These are phyloP conservation scores for Oreohelix idahoensis DNA, from an alignment of 1,140 invertebrate species.

Conservation along the genomic window DNA sequence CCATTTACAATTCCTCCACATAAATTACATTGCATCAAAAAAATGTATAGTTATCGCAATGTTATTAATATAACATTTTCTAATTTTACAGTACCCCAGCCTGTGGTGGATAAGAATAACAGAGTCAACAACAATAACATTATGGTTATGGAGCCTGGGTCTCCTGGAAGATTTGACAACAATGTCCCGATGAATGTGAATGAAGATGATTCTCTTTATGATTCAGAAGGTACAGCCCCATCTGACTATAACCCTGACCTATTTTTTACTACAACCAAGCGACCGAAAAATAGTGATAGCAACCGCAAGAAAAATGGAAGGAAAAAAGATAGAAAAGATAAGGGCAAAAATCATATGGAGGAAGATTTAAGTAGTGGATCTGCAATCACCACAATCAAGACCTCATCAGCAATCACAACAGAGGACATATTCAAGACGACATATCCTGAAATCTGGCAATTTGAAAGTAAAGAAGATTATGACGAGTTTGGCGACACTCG, in stretches of 20 bases:
- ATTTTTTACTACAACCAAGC: slow-evolving; percentile 32
- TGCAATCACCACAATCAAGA: background rate
- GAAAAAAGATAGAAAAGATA: slow-evolving; percentile 31
- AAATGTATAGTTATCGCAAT: too few species aligned
- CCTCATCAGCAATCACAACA: slow-evolving; percentile 13
- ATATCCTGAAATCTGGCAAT: background rate
- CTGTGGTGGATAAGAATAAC: background rate
- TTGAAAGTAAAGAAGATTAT: background rate
- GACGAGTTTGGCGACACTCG: background rate
- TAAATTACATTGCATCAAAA: too few species aligned
- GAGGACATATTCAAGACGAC: background rate
- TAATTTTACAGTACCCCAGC: background rate
- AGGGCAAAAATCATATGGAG: slow-evolving; percentile 25
- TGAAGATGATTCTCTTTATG: background rate
- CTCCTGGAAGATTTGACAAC: background rate
- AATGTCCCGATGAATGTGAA: background rate
- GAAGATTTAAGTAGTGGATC: background rate
- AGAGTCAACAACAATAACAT: background rate
- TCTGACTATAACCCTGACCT: slow-evolving; percentile 6
- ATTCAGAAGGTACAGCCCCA: background rate
- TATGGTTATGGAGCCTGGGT: background rate
- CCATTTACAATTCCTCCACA: too few species aligned
- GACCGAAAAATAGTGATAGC: slow-evolving; percentile 22
- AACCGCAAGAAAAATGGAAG: slow-evolving; percentile 17
- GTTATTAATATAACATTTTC: background rate